Conservation (phyloP, 64 coral and sea anemone genomes). For the Exaiptasia diaphana region DNA sequence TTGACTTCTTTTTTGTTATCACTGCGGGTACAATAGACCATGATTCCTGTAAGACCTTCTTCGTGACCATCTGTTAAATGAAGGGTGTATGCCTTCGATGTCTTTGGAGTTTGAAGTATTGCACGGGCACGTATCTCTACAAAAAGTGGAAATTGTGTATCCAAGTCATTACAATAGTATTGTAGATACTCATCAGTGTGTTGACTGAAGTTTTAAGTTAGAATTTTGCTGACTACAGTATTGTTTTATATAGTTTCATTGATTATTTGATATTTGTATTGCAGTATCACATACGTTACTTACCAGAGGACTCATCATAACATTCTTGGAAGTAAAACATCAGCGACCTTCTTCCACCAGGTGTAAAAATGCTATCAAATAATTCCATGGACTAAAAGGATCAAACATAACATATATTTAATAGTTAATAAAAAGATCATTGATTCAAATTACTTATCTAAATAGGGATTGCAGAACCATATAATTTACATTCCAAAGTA, state of each 20-base stretch:
- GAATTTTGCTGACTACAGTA: too few species aligned
- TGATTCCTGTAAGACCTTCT: conserved; percentile 60
- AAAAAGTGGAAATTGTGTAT: too few species aligned
- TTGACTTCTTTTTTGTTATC: conserved; percentile 82
- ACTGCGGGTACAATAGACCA: conserved; percentile 70
- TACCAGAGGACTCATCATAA: conserved; percentile 54
- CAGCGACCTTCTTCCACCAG: conserved; percentile 69
- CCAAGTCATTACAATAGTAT: too few species aligned
- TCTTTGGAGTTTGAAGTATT: conserved; percentile 63
- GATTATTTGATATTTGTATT: too few species aligned
- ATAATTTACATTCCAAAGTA: too few species aligned
- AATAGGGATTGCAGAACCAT: not conserved
- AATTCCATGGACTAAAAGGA: conserved; percentile 47
- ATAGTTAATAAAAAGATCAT: not conserved
- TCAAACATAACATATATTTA: not conserved
- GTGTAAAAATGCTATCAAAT: conserved; percentile 65
- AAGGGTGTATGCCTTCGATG: conserved; percentile 33
- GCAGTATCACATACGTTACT: too few species aligned
- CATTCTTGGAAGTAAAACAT: conserved; percentile 74
- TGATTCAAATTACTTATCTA: not conserved
- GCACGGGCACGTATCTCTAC: conserved; percentile 56
- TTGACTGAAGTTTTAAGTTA: too few species aligned
- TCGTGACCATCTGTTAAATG: conserved; percentile 65
- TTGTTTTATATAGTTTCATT: too few species aligned
- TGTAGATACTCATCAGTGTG: too few species aligned